Percentiles rank a stretch among this genome's conserved stretches.
These are phyloP conservation scores for Oryzias melastigma DNA, from an alignment of 2,113 vertebrate species.

Conservation along the genomic window DNA sequence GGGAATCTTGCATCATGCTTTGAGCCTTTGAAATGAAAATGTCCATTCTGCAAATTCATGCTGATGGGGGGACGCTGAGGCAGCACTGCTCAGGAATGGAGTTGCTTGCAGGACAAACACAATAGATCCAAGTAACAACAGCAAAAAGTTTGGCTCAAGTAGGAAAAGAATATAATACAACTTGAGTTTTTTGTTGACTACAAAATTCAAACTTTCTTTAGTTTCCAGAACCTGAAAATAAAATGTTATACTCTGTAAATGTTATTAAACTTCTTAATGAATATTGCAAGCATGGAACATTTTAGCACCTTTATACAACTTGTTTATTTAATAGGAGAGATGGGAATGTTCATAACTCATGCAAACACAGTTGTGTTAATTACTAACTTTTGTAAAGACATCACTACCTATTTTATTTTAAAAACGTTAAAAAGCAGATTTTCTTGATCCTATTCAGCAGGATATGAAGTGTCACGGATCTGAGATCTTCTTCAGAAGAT, in stretches of 20 bases:
- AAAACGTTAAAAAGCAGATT: no score
- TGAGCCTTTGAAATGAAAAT: constrained; percentile 42
- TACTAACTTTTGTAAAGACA: no score
- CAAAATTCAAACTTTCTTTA: background rate
- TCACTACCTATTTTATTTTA: no score
- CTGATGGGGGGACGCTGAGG: constrained; percentile 52
- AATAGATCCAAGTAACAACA: background rate
- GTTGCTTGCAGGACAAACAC: constrained; percentile 11
- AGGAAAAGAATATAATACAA: background rate
- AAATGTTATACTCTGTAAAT: no score
- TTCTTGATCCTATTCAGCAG: no score
- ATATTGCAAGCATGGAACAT: background rate
- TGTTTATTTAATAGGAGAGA: no score
- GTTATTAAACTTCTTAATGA: background rate
- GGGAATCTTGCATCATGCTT: constrained; percentile 63
- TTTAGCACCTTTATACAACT: no score
- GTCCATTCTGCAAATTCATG: constrained; percentile 46
- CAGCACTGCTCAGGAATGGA: constrained; percentile 59
- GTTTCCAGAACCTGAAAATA: background rate
- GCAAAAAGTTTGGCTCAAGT: background rate
- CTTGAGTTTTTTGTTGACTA: background rate
- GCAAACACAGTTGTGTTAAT: no score
- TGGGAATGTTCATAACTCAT: no score
- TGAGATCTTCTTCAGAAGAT: no score
- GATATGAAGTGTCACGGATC: no score